Conservation (phyloP, 2,113 vertebrate genomes). For the Trachemys scripta region DNA sequence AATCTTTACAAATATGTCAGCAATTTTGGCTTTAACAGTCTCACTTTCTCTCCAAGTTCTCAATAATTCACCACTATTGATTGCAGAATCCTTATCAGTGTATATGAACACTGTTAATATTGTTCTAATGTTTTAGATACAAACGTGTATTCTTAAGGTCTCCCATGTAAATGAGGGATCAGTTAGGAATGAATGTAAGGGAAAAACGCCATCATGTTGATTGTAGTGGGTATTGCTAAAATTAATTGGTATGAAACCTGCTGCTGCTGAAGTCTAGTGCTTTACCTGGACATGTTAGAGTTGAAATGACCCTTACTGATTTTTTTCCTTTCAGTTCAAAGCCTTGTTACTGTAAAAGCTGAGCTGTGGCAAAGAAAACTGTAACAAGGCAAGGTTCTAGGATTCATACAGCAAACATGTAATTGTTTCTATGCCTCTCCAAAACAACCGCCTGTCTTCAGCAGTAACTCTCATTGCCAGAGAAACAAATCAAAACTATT, state of each 20-base stretch:
- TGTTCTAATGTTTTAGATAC: background rate
- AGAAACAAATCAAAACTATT: slow-evolving; percentile 36
- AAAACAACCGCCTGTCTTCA: slow-evolving; percentile 20
- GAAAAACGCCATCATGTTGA: background rate
- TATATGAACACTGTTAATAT: background rate
- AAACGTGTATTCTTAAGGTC: background rate
- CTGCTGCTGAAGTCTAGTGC: background rate
- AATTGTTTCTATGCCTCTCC: slow-evolving; percentile 28
- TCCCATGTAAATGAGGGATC: background rate
- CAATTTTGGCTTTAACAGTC: background rate
- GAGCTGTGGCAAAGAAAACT: background rate
- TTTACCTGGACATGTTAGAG: background rate
- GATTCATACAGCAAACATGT: background rate
- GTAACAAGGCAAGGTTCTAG: background rate
- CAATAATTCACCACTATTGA: background rate
- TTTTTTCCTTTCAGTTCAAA: background rate
- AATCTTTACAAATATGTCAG: background rate
- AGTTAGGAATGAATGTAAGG: background rate
- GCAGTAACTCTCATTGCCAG: background rate
- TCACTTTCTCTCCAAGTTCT: background rate
- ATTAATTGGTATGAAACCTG: background rate
- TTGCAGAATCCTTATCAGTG: background rate
- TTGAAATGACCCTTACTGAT: background rate
- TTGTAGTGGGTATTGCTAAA: background rate
- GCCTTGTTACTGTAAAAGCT: slow-evolving; percentile 18